These are phyloP conservation scores for Eurytoma adleriae DNA, from an alignment of 2,888 invertebrate genomes.

Conservation along the genomic window DNA sequence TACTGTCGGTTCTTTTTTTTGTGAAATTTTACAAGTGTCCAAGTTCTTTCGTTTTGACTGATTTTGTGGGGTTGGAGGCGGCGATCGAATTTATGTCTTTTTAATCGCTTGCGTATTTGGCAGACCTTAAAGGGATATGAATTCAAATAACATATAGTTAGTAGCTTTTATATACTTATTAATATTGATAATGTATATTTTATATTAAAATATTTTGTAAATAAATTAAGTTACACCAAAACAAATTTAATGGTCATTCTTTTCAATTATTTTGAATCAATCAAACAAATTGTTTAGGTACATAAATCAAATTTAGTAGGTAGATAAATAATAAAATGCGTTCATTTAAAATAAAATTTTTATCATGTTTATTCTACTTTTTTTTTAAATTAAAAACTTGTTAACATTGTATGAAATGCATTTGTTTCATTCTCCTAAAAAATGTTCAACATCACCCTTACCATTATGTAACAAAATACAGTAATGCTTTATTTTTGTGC, in stretches of 20 bases:
- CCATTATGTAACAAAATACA: constrained; percentile 50
- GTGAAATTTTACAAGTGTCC: constrained; percentile 38
- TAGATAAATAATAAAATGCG: not conserved
- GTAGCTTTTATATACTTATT: constrained; percentile 44
- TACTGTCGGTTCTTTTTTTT: constrained; percentile 26
- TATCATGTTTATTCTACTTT: constrained; percentile 23
- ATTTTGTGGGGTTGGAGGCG: constrained; percentile 38
- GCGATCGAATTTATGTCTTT: constrained; percentile 46
- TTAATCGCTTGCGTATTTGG: constrained; percentile 15
- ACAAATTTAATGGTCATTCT: constrained; percentile 1
- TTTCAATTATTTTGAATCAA: not conserved
- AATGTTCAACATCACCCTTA: constrained; percentile 44
- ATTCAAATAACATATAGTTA: constrained; percentile 36
- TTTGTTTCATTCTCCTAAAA: constrained; percentile 19
- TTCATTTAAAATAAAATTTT: not conserved
- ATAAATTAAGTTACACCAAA: constrained; percentile 45
- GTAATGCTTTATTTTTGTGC: too few relatives aligned
- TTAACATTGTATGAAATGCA: constrained; percentile 36
- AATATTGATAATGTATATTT: constrained; percentile 54
- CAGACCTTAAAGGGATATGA: constrained; percentile 44
- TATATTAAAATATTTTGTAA: constrained; percentile 53
- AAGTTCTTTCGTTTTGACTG: constrained; percentile 58
- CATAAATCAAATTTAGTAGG: not conserved
- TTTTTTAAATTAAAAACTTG: constrained; percentile 45
- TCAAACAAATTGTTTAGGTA: not conserved